phyloP scores from a whole-genome alignment of 2,797 vertebrate genomes.

The Zenarchopterus dispar region DNA sequence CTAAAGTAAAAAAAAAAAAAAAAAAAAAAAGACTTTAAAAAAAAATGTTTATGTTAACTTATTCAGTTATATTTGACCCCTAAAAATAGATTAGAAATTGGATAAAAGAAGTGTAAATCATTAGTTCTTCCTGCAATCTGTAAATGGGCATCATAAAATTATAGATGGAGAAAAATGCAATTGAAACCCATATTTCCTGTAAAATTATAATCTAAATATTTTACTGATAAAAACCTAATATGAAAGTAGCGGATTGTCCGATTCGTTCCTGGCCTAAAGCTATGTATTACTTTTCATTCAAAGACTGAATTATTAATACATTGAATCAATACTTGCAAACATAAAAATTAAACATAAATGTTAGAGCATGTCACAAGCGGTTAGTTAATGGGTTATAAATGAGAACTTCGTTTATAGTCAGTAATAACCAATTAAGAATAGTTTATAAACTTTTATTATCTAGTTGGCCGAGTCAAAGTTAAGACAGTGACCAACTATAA shows the following conservation, averaged over 20 bases:
- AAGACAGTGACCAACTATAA: not conserved
- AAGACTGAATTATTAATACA: not conserved
- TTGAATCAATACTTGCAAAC: not conserved
- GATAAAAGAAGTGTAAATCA: too few species aligned
- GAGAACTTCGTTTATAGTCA: not conserved
- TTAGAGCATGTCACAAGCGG: not conserved
- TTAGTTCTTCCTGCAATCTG: too few species aligned
- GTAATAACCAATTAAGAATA: not conserved
- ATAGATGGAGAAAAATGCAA: too few species aligned
- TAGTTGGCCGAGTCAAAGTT: not conserved
- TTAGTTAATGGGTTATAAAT: not conserved
- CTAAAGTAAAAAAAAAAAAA: too few species aligned
- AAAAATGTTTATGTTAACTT: too few species aligned
- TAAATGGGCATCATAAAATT: too few species aligned
- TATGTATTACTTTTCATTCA: not conserved
- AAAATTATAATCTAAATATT: too few species aligned
- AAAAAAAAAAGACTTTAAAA: too few species aligned
- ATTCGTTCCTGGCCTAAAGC: not conserved
- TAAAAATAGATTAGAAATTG: too few species aligned
- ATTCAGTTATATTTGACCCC: too few species aligned
- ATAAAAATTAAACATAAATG: not conserved
- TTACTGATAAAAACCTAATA: not conserved
- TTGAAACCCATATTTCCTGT: too few species aligned
- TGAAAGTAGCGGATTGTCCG: too few species aligned
- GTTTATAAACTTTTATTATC: conserved; percentile 23